Evolutionary conservation across 2,113 vertebrate genomes (phyloP).

Genomic region (Gallinago jamesoni): DNA sequence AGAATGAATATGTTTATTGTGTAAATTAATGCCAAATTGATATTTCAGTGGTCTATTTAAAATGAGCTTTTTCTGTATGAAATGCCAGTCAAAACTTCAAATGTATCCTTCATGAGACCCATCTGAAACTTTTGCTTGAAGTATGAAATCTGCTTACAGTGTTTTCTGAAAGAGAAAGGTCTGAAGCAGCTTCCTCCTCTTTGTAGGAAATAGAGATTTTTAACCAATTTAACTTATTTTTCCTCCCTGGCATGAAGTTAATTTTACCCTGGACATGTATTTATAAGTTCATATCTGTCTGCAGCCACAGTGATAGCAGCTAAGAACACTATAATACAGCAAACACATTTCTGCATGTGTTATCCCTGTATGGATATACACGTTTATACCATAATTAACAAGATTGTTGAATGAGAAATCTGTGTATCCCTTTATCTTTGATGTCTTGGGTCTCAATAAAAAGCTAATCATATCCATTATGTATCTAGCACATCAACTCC

Average conservation of each 20-base stretch:
- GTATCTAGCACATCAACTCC: constrained; percentile 29
- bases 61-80: neutral
- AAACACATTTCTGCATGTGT: neutral
- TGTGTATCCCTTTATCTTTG: constrained; percentile 25
- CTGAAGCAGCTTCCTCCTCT: neutral
- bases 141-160: neutral
- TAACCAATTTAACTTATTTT: neutral
- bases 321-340: neutral
- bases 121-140: neutral
- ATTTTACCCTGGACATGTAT: neutral
- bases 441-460: constrained; percentile 41
- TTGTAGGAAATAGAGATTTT: neutral
- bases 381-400: constrained; percentile 12
- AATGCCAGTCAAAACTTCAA: neutral
- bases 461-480: constrained; percentile 45
- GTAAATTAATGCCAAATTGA: neutral
- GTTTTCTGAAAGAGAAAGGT: neutral
- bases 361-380: neutral
- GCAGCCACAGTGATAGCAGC: neutral
- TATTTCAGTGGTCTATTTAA: neutral
- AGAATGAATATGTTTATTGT: fast-evolving
- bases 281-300: neutral
- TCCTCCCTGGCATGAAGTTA: neutral
- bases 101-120: neutral
- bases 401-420: neutral